Base-by-base conservation (phyloP, 2,888 invertebrate species). In the Eulithis testata region DNA sequence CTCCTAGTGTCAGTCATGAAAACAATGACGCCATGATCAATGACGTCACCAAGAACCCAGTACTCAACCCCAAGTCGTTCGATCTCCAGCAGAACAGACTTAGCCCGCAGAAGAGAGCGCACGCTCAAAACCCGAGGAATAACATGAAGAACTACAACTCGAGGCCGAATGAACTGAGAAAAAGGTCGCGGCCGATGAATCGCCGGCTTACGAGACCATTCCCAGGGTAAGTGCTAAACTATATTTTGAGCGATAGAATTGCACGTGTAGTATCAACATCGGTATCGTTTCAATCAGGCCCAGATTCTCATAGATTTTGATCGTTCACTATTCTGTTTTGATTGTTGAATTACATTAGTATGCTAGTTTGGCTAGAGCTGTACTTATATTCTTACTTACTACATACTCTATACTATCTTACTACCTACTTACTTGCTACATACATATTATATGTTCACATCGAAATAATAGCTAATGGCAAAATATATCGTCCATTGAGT, bases 151-250 rank as follows among this genome's bases (percentile, higher is more conserved):
- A 52, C 40, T 70, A 75, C 60, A 72, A 76, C 66, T 65, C 80
- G 43, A 84, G 85, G 63, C 84, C 87, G 3, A 87, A 86, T 65
- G 87, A 87, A 57, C 68, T 88, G 71, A 88, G 77, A 76, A 90
- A 87, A 75, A 76, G 89, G 54, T 83, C 85, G 31, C 76, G 82
- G 8, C 76, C 77, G 53, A 77, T 81, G 8, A 83, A 76, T 57
- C 81, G 90, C 54, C 80, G 83, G 66, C 83, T 92, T 14, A 90
- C 80, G 56, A 87, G 87, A 80, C 91, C 89, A 51, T 93, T 91
- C 90, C 90, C 90, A 71, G 92, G 92, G 91, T 93, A 76, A 77
- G 85, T 73, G 55, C 2, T 12, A 50, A 47, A 63, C 11, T 45
- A 2, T 45, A 12, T 21, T 21, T 21, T 12, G 1, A 12, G 11